A percentile compares a stretch with the other conserved stretches of the same genome.
phyloP scores from a whole-genome alignment of 2,113 vertebrate species.

The Hirundichthys speculiger region DNA sequence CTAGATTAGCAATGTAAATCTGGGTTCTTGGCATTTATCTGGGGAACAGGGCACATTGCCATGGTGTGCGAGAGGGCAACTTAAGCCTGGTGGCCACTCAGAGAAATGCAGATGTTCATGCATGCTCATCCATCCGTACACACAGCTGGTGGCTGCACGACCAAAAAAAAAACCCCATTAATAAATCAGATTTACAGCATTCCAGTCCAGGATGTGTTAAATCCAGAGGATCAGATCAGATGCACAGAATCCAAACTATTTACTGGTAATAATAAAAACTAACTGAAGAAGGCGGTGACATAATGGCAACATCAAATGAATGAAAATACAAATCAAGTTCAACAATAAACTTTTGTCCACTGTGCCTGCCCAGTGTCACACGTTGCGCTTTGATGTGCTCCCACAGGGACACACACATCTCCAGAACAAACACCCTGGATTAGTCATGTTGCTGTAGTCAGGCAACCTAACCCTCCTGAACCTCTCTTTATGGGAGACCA shows the following conservation, averaged over 20 bases:
- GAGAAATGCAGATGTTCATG: conserved; percentile 33
- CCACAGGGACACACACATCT: conserved; percentile 29
- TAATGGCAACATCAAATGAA: not conserved
- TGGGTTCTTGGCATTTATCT: not conserved
- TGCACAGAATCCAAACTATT: not conserved
- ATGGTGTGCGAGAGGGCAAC: conserved; percentile 14
- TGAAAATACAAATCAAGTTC: not conserved
- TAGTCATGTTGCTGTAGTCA: conserved; percentile 57
- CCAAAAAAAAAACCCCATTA: not conserved
- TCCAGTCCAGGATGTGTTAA: not conserved
- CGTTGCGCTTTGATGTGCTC: conserved; percentile 20
- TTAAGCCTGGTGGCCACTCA: conserved; percentile 8
- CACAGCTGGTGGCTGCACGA: conserved; percentile 12
- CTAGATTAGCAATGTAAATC: conserved; percentile 53
- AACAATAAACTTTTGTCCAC: conserved; percentile 6
- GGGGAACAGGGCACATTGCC: conserved; percentile 26
- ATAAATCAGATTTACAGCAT: not conserved
- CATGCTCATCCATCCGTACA: not conserved
- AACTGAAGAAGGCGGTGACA: not conserved
- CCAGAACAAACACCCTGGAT: conserved; percentile 61
- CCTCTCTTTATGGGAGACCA: conserved; percentile 42
- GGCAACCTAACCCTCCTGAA: conserved; percentile 49
- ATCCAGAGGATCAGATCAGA: not conserved
- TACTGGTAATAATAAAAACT: not conserved
- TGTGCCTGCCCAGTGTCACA: conserved; percentile 22